Evolutionary conservation across 2,888 invertebrate genomes (phyloP).

Genomic region (Eudasyphora cyanicolor): DNA sequence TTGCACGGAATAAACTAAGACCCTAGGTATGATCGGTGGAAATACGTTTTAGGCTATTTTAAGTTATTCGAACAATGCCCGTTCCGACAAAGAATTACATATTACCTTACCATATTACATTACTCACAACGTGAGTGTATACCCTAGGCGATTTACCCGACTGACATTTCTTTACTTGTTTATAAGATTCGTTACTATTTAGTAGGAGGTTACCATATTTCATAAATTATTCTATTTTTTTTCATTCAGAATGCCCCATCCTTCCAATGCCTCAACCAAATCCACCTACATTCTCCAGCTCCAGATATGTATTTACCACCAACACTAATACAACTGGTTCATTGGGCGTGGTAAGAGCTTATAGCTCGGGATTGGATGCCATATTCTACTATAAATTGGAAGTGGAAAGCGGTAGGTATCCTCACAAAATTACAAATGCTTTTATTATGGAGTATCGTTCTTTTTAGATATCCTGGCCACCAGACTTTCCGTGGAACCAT

Average conservation of each 20-base stretch:
- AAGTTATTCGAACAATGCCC: too few species aligned
- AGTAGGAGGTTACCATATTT: too few species aligned
- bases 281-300: constrained; percentile 46
- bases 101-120: too few species aligned
- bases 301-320: constrained; percentile 55
- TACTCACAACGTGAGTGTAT: too few species aligned
- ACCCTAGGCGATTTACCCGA: too few species aligned
- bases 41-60: too few species aligned
- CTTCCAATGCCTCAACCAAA: neutral
- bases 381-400: constrained; percentile 62
- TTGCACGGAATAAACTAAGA: too few species aligned
- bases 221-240: neutral
- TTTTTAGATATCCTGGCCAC: constrained; percentile 45
- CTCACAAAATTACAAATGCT: neutral
- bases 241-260: constrained; percentile 44
- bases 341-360: constrained; percentile 66
- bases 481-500: constrained; percentile 56
- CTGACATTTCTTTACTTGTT: too few species aligned
- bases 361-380: constrained; percentile 45
- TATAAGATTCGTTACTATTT: too few species aligned
- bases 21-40: too few species aligned
- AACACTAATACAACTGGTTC: constrained; percentile 65
- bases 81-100: too few species aligned
- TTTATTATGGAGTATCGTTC: neutral
- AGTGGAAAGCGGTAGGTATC: constrained; percentile 63